Conservation (phyloP, 2,113 vertebrate species). For the Callospermophilus lateralis region DNA sequence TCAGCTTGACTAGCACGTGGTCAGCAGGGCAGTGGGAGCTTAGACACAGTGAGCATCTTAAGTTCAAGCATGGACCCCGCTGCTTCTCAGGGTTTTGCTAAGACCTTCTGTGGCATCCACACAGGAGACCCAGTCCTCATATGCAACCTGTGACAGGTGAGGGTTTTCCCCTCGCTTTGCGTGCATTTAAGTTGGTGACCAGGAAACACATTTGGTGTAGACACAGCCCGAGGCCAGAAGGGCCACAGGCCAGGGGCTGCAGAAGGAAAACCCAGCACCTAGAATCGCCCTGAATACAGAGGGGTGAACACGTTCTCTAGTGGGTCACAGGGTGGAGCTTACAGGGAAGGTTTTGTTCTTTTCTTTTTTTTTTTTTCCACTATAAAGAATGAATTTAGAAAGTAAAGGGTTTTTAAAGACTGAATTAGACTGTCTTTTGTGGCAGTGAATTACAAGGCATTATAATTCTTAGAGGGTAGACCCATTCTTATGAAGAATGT, state of each 20-base stretch:
- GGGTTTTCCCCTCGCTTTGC: neutral
- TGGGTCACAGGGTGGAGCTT: neutral
- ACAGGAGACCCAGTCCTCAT: neutral
- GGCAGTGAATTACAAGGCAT: neutral
- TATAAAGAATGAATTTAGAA: neutral
- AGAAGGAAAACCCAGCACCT: neutral
- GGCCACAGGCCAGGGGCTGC: accelerated
- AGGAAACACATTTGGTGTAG: neutral
- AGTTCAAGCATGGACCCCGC: neutral
- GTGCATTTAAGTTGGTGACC: neutral
- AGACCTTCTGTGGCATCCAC: neutral
- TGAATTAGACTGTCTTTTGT: neutral
- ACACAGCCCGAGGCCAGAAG: neutral
- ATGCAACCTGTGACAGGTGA: neutral
- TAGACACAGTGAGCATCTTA: neutral
- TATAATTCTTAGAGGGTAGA: neutral
- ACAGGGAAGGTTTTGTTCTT: neutral
- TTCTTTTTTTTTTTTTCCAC: neutral
- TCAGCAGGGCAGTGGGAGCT: neutral
- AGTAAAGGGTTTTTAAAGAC: neutral
- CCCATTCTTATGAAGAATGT: accelerated
- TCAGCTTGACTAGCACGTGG: too few species aligned
- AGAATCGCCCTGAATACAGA: neutral
- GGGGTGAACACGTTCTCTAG: neutral
- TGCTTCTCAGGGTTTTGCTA: neutral